phyloP scores from a whole-genome alignment of 2,113 vertebrate genomes.

The Dinomys branickii region DNA sequence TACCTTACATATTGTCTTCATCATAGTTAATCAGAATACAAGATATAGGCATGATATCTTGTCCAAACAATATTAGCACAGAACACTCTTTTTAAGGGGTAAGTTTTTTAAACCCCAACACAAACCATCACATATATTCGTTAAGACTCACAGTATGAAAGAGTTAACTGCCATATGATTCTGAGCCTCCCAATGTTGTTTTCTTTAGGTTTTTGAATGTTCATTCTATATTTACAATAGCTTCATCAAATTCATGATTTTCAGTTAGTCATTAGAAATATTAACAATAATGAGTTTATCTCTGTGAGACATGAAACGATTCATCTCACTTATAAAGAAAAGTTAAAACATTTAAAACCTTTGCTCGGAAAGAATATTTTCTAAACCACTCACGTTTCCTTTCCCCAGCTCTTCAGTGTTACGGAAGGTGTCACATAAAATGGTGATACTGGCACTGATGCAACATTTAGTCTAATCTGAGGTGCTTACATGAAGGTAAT shows the following conservation, averaged over 20 bases:
- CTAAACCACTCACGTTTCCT: not conserved
- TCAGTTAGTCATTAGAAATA: constrained; percentile 8
- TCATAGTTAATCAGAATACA: too few relatives aligned
- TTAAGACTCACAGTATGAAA: not conserved
- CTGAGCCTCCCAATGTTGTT: not conserved
- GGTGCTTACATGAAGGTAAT: not conserved
- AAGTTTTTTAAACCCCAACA: not conserved
- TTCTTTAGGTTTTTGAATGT: not conserved
- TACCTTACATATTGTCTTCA: too few relatives aligned
- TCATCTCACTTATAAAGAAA: not conserved
- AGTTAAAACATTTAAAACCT: not conserved
- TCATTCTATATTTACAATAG: not conserved
- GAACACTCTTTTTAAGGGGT: too few relatives aligned
- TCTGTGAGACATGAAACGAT: not conserved
- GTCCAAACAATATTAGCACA: too few relatives aligned
- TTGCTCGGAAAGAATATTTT: not conserved
- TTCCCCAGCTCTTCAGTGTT: not conserved
- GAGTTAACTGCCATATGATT: not conserved
- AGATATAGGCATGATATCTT: too few relatives aligned
- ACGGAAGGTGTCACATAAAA: not conserved
- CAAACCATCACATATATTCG: not conserved
- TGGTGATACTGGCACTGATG: not conserved
- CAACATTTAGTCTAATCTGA: not conserved
- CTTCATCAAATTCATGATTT: not conserved
- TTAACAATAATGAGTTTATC: not conserved